A percentile compares a stretch with the other conserved stretches of the same genome.
phyloP scores from a whole-genome alignment of 2,113 vertebrate species.

The Xiphias gladius region DNA sequence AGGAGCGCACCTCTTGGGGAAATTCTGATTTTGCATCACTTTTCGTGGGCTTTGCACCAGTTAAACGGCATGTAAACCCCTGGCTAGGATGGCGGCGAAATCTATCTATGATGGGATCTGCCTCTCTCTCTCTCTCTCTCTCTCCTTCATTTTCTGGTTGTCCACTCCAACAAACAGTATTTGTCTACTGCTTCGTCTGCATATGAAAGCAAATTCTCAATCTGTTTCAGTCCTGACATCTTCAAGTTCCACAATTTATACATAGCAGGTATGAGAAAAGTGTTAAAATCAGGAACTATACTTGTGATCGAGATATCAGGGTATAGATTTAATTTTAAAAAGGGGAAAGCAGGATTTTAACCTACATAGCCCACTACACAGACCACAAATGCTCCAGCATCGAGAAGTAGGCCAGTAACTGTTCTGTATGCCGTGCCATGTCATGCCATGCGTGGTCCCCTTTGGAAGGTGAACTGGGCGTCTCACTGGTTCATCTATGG shows the following conservation, averaged over 20 bases:
- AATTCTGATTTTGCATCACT: slow-evolving; percentile 41
- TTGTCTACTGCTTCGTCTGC: neutral
- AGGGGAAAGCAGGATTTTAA: neutral
- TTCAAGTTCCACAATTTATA: slow-evolving; percentile 14
- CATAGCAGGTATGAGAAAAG: neutral
- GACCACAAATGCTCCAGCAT: slow-evolving; percentile 32
- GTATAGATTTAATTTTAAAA: neutral
- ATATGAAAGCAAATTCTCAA: neutral
- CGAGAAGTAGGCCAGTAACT: slow-evolving; percentile 71
- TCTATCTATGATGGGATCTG: neutral
- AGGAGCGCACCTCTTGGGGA: neutral
- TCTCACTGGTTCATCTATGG: slow-evolving; percentile 48
- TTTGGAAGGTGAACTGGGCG: slow-evolving; percentile 53
- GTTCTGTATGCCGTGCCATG: slow-evolving; percentile 56
- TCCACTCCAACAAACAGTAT: neutral
- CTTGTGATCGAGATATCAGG: neutral
- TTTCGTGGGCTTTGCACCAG: slow-evolving; percentile 11
- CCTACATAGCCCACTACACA: neutral
- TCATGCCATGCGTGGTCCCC: slow-evolving; percentile 43
- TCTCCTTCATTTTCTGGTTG: neutral
- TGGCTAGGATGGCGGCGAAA: neutral
- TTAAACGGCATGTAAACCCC: neutral
- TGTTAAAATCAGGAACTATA: slow-evolving; percentile 11
- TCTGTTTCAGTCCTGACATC: neutral
- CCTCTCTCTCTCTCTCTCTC: too few relatives aligned